Conservation (phyloP, 2,888 invertebrate species). For the Drosophila phalerata region DNA sequence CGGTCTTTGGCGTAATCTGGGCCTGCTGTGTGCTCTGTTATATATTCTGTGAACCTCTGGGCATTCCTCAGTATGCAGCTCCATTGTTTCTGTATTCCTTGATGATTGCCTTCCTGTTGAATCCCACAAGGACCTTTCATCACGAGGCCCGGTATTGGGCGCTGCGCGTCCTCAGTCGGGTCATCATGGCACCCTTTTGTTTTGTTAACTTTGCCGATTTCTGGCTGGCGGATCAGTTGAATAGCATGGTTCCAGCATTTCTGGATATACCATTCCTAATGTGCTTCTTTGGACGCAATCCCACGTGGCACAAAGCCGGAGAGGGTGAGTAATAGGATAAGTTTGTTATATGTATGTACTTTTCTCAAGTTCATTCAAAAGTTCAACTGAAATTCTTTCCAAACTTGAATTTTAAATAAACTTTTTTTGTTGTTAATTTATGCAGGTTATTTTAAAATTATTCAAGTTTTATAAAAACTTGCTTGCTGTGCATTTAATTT, state of each 20-base stretch:
- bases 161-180: slow-evolving; percentile 86
- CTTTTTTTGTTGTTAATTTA: slow-evolving; percentile 19
- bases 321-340: slow-evolving; percentile 69
- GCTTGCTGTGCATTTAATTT: neutral
- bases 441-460: slow-evolving; percentile 1
- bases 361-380: neutral
- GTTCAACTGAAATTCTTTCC: neutral
- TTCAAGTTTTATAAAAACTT: slow-evolving; percentile 1
- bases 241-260: slow-evolving; percentile 91
- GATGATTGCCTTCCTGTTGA: slow-evolving; percentile 90
- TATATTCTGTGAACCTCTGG: slow-evolving; percentile 88
- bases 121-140: slow-evolving; percentile 91
- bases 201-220: slow-evolving; percentile 94
- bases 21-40: slow-evolving; percentile 89
- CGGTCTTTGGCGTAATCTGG: slow-evolving; percentile 92
- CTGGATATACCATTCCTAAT: slow-evolving; percentile 92
- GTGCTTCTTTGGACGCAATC: slow-evolving; percentile 90
- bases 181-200: slow-evolving; percentile 91
- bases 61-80: slow-evolving; percentile 91
- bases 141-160: slow-evolving; percentile 93
- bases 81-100: slow-evolving; percentile 90
- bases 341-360: neutral
- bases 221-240: slow-evolving; percentile 94
- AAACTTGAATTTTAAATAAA: neutral
- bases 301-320: slow-evolving; percentile 86